Evolutionary conservation across 2,797 vertebrate genomes (phyloP).

Genomic region (Cyclura pinguis): DNA sequence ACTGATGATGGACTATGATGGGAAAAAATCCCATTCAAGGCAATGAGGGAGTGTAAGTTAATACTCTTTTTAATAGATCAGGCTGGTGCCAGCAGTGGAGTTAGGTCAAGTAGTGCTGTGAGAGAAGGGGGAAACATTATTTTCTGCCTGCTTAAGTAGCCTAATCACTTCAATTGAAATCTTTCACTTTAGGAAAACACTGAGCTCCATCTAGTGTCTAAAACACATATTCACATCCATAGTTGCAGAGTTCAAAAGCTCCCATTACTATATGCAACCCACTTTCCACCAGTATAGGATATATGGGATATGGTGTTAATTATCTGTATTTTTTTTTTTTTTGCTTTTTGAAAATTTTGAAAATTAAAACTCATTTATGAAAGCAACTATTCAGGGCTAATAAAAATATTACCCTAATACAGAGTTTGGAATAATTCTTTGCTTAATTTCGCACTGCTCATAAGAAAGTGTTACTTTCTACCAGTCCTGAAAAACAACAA

Average conservation of each 20-base stretch:
- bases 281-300: background rate
- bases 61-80: accelerated
- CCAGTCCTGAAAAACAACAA: background rate
- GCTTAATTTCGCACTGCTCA: accelerated
- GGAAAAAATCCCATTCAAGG: background rate
- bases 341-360: background rate
- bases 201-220: constrained; percentile 79
- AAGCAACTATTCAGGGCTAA: accelerated
- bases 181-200: constrained; percentile 58
- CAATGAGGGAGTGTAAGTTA: accelerated
- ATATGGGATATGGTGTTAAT: background rate
- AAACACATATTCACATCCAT: background rate
- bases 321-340: no score
- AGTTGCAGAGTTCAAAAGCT: background rate
- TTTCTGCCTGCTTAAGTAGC: background rate
- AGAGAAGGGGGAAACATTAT: background rate
- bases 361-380: background rate
- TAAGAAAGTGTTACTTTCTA: background rate
- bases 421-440: background rate
- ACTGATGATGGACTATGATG: background rate
- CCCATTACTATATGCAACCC: background rate
- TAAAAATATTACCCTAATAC: background rate
- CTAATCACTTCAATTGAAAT: background rate
- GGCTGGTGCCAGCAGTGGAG: accelerated
- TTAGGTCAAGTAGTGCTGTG: background rate